Evolutionary conservation across 1,140 invertebrate species (phyloP), one percentile per base, ranked within the genome.

Genomic region (Cotesia typhae): DNA sequence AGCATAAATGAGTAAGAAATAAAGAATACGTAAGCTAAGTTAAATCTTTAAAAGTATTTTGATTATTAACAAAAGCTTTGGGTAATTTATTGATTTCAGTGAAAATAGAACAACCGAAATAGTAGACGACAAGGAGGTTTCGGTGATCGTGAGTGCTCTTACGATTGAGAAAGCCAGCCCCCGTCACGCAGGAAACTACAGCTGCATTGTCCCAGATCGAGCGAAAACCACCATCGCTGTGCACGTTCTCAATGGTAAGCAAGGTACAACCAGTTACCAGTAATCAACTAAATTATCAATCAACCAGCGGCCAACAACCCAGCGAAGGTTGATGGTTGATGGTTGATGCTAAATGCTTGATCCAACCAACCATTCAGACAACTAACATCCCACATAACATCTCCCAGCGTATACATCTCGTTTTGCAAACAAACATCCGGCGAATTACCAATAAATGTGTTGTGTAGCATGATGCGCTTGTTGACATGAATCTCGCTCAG

Each of bases 121-220:
- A 64, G 81, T 85, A 67, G 82, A 79, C 14, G 82, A 81, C 57
- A 81, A 79, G 74, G 85, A 87, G 73, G 75, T 88, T 68, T 86
- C 88, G 69, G 86, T 88, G 73, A 87, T 89, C 67, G 84, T 89
- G 69, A 90, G 88, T 73, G 88, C 88, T 20, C 84, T 91, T 66
- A 79, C 87, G 72, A 88, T 91, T 28, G 87, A 89, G 72, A 88
- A 84, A 78, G 89, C 89, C 14, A 87, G 83, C 47, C 85, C 88
- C 4, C 85, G 82, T 66, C 89, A 91, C 76, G 89, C 88, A 7
- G 90, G 90, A 3, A 90, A 90, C 77, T 90, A 90, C 77, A 90
- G 88, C 60, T 90, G 89, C 78, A 78, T 85, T 61, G 88, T 90
- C 53, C 86, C 89, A 64, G 83, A 83, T 74, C 85, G 84, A 76